These are phyloP conservation scores for Drosophila nr. perissopoda DNA, from an alignment of 2,888 invertebrate species.

Conservation along the genomic window DNA sequence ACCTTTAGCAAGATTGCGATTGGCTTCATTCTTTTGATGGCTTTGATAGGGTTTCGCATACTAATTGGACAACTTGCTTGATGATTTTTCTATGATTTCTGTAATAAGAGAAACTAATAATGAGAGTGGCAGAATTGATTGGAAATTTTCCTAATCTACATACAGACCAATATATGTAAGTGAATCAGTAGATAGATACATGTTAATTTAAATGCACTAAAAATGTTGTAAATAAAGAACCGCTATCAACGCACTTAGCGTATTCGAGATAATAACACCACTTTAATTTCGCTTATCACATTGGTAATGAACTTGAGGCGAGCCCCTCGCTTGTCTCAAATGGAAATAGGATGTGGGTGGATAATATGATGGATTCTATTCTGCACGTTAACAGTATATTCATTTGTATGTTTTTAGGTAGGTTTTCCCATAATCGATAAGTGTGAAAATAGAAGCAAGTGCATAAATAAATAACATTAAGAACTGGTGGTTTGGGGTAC, in stretches of 20 bases:
- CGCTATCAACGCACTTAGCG: constrained; percentile 27
- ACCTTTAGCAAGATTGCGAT: constrained; percentile 5
- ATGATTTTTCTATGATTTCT: constrained; percentile 56
- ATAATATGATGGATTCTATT: constrained; percentile 6
- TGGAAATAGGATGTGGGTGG: constrained; percentile 11
- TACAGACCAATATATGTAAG: background rate
- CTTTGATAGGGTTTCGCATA: constrained; percentile 60
- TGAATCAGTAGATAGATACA: background rate
- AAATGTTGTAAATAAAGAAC: constrained; percentile 7
- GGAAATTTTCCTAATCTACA: constrained; percentile 26
- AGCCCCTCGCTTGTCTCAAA: constrained; percentile 24
- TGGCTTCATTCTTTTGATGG: constrained; percentile 47
- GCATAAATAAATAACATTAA: constrained; percentile 60
- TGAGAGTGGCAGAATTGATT: constrained; percentile 30
- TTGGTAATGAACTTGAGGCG: constrained; percentile 68
- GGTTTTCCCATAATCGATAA: constrained; percentile 57
- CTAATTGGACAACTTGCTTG: constrained; percentile 55
- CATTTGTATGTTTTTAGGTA: constrained; percentile 21
- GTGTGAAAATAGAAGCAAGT: constrained; percentile 62
- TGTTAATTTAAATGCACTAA: constrained; percentile 9
- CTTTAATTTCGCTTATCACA: constrained; percentile 51
- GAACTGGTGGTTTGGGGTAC: constrained; percentile 20
- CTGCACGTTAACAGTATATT: background rate
- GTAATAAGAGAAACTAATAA: constrained; percentile 18
- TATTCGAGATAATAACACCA: constrained; percentile 48